Percentiles rank a stretch among this genome's conserved stretches.
These are phyloP conservation scores for Morone saxatilis DNA, from an alignment of 2,113 vertebrate genomes.

Conservation along the genomic window DNA sequence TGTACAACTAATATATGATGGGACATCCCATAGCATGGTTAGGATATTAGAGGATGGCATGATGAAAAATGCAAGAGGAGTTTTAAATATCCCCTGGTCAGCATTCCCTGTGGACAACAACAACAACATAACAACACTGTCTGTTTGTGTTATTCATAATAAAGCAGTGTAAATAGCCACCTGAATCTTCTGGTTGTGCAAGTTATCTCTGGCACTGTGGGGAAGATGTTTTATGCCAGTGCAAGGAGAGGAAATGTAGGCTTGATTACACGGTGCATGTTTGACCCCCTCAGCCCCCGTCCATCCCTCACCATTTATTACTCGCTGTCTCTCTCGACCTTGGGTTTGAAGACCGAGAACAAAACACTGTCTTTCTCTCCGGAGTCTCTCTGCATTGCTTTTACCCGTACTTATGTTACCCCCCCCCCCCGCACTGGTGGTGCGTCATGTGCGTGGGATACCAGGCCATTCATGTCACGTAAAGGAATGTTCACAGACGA, in stretches of 20 bases:
- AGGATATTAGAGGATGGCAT: conserved; percentile 22
- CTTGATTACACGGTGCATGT: conserved; percentile 27
- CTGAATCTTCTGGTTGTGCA: conserved; percentile 1
- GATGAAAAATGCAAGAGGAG: conserved; percentile 28
- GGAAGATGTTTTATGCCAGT: conserved; percentile 30
- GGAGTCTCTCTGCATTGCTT: conserved; percentile 59
- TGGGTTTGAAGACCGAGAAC: conserved; percentile 56
- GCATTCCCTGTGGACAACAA: conserved; percentile 14
- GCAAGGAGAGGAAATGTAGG: conserved; percentile 25
- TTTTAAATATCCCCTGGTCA: conserved; percentile 24
- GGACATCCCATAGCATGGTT: conserved; percentile 51
- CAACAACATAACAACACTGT: conserved; percentile 21
- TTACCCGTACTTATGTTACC: conserved; percentile 25
- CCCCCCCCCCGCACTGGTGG: conserved; percentile 27
- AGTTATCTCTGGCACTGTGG: conserved; percentile 2
- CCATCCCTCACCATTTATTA: conserved; percentile 35
- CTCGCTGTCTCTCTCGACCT: conserved; percentile 58
- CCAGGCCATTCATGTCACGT: conserved; percentile 77
- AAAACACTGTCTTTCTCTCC: conserved; percentile 40
- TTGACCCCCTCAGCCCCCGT: conserved; percentile 29
- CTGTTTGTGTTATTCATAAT: conserved; percentile 21
- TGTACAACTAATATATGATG: conserved; percentile 53
- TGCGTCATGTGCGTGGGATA: conserved; percentile 65
- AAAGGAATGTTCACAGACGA: conserved; percentile 63
- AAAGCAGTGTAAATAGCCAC: conserved; percentile 17